Conservation (phyloP, 2,797 vertebrate species). For the Schizopygopsis pylzovi region DNA sequence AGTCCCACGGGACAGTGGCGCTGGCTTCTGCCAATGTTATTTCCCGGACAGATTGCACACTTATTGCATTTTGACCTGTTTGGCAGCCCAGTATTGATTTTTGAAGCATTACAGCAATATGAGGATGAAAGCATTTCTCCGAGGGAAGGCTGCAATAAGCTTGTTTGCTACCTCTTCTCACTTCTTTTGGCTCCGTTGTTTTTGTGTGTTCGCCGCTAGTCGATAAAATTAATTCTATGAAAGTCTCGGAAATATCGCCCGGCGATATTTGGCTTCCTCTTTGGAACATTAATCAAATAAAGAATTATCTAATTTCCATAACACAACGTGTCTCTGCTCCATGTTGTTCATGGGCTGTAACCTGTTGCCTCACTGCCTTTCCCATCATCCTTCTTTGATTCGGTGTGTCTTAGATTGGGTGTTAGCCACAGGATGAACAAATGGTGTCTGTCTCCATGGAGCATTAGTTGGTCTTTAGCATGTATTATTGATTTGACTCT, state of each 20-base stretch:
- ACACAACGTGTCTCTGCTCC: constrained; percentile 34
- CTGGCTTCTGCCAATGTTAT: constrained; percentile 75
- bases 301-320: constrained; percentile 52
- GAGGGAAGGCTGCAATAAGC: constrained; percentile 63
- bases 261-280: constrained; percentile 51
- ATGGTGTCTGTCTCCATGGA: constrained; percentile 74
- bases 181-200: constrained; percentile 52
- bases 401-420: constrained; percentile 66
- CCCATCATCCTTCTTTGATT: constrained; percentile 19
- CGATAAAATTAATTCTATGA: constrained; percentile 59
- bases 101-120: constrained; percentile 68
- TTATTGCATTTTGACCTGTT: constrained; percentile 79
- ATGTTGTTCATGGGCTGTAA: constrained; percentile 33
- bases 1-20: constrained; percentile 66
- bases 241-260: constrained; percentile 55
- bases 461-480: constrained; percentile 80
- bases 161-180: constrained; percentile 63
- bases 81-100: constrained; percentile 76
- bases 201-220: constrained; percentile 35
- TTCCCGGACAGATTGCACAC: constrained; percentile 76
- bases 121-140: constrained; percentile 64
- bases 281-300: constrained; percentile 59
- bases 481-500: constrained; percentile 81
- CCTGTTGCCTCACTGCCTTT: constrained; percentile 36
- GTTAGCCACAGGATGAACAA: constrained; percentile 68